Percentiles rank a stretch among this genome's conserved stretches.
Evolutionary conservation across 2,113 vertebrate genomes (phyloP).

Genomic region (Campylomormyrus numenius): DNA sequence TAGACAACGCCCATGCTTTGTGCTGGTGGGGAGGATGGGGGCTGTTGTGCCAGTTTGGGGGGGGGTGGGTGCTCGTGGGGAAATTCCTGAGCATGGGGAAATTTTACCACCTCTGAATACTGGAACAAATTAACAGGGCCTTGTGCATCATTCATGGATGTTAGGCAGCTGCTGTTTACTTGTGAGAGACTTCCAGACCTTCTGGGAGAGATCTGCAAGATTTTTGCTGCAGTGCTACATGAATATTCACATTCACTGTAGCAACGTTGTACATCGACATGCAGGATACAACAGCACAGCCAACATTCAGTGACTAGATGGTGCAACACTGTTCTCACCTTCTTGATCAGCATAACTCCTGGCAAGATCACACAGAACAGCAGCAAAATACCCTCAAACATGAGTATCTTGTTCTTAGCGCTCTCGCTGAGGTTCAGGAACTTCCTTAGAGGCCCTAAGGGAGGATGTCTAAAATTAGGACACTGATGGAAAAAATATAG

Average conservation of each 20-base stretch:
- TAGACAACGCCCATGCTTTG: not conserved
- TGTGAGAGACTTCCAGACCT: not conserved
- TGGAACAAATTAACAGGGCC: not conserved
- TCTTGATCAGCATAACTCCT: slow-evolving; percentile 43
- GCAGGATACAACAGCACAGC: not conserved
- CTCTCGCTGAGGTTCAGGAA: slow-evolving; percentile 48
- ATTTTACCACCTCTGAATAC: not conserved
- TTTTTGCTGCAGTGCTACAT: not conserved
- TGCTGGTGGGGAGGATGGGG: not conserved
- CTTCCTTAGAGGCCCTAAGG: slow-evolving; percentile 46
- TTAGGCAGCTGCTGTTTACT: not conserved
- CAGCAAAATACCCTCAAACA: slow-evolving; percentile 52
- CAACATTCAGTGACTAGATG: not conserved
- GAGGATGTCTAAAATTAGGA: slow-evolving; percentile 5
- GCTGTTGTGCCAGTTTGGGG: not conserved
- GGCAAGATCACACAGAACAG: slow-evolving; percentile 53
- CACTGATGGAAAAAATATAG: not conserved
- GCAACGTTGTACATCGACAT: not conserved
- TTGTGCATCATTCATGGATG: not conserved
- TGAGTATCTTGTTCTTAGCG: slow-evolving; percentile 61
- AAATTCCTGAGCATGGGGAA: too few relatives aligned
- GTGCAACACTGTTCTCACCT: slow-evolving; percentile 47
- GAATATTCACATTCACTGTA: not conserved
- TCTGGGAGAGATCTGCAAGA: not conserved
- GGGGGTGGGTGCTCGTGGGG: too few relatives aligned